Evolutionary conservation across 2,797 vertebrate species (phyloP), one percentile per base, ranked within the genome.

Genomic region (Sorex maritimensis): DNA sequence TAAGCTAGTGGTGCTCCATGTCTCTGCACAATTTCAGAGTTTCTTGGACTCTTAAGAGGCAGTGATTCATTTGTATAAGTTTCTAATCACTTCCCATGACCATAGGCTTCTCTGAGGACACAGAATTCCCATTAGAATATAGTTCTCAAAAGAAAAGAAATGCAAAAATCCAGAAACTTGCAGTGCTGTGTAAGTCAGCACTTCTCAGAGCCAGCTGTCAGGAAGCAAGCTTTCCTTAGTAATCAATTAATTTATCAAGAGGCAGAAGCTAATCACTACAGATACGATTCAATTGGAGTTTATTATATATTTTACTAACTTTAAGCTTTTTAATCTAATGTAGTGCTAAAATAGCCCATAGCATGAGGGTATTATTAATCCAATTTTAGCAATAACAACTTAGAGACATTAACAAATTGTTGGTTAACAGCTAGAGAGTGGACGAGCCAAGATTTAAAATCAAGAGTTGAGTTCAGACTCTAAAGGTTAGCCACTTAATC

Each of bases 341-440:
- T n/a, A 67, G 55, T 61, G 74, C 85, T 55, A 90, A 78, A 84
- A 68, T 26, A 87, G 17, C 7, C n/a, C 26, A 21, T 6, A 3
- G 21, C 17, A 12, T 73, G 69, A 41, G 26, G 6, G 13, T 68
- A 58, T 71, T 61, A 80, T 58, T 72, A 77, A 90, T 21, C 2
- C 26, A 86, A 15, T 46, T 85, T 93, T 83, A 87, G 34, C 82
- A 90, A 91, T 75, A 82, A 73, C 78, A 30, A 78, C 17, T 86
- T 2, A 73, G 23, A 23, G 38, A 82, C 2, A 13, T 83, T 68
- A 86, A 71, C 19, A 81, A 88, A 93, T 93, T 71, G 38, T 38
- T 75, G 67, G 30, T 49, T 41, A 26, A 88, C 13, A 92, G n/a
- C 30, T 52, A 65, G 55, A 2, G 9, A 75, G 21, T 0, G 61